A percentile compares a stretch with the other conserved stretches of the same genome.
Conservation (phyloP, 1,140 invertebrate species). For the Aphis craccivora region DNA sequence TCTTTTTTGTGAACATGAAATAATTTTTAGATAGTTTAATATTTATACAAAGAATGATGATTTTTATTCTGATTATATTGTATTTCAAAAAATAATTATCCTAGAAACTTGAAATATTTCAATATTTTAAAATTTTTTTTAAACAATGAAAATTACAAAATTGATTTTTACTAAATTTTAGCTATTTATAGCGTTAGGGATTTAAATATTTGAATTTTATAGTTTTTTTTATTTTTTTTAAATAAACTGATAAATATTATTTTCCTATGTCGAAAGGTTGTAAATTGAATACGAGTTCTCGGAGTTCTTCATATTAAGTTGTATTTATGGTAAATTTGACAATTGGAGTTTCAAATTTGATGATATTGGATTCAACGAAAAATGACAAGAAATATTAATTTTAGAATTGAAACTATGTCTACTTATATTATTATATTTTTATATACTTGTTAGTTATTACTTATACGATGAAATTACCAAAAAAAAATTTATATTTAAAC, state of each 20-base stretch:
- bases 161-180: neutral
- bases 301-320: neutral
- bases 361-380: neutral
- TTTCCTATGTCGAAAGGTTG: neutral
- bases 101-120: neutral
- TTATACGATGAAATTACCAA: neutral
- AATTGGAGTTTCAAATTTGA: neutral
- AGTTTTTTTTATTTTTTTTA: neutral
- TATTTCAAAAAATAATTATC: neutral
- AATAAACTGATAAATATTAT: neutral
- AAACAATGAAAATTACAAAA: neutral
- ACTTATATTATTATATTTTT: neutral
- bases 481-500: neutral
- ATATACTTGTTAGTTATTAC: too few relatives aligned
- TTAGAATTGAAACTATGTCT: neutral
- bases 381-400: neutral
- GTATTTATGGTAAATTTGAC: neutral
- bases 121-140: neutral
- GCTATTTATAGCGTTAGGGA: neutral
- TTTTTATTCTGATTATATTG: neutral
- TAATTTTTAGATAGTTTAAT: neutral
- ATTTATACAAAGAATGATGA: neutral
- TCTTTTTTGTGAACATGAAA: neutral
- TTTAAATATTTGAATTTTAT: neutral
- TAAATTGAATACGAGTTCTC: neutral